phyloP scores from a whole-genome alignment of 2,113 vertebrate genomes.

The Calypte anna region DNA sequence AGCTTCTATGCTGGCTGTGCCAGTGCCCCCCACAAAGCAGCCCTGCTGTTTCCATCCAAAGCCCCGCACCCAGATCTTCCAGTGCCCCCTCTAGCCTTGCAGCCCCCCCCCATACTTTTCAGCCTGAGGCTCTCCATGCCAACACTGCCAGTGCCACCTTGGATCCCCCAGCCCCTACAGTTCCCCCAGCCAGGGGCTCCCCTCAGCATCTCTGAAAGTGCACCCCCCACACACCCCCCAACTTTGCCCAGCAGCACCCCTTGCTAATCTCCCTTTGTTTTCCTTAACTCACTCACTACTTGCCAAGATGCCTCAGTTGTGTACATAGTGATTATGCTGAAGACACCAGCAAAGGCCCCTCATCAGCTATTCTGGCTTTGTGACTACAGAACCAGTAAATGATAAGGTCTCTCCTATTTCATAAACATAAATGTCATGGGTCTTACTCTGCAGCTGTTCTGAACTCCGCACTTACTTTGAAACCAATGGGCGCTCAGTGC shows the following conservation, averaged over 20 bases:
- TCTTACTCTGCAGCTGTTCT: slow-evolving; percentile 55
- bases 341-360: slow-evolving; percentile 37
- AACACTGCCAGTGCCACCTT: fast-evolving
- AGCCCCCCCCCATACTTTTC: fast-evolving
- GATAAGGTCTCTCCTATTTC: slow-evolving; percentile 71
- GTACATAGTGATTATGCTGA: slow-evolving; percentile 20
- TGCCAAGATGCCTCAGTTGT: background rate
- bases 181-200: background rate
- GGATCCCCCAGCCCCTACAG: background rate
- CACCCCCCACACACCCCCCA: no score
- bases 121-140: background rate
- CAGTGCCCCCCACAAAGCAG: slow-evolving; percentile 39
- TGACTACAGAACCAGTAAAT: slow-evolving; percentile 57
- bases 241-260: background rate
- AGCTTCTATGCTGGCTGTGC: background rate
- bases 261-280: slow-evolving; percentile 33
- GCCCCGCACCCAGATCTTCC: background rate
- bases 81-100: background rate
- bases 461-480: slow-evolving; percentile 51
- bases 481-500: slow-evolving; percentile 52
- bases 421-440: slow-evolving; percentile 72
- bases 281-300: background rate
- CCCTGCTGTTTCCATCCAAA: slow-evolving; percentile 24
- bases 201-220: no score
- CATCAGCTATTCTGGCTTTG: slow-evolving; percentile 66